Base-by-base conservation (phyloP, 2,888 invertebrate genomes). In the Cantharis lateralis region DNA sequence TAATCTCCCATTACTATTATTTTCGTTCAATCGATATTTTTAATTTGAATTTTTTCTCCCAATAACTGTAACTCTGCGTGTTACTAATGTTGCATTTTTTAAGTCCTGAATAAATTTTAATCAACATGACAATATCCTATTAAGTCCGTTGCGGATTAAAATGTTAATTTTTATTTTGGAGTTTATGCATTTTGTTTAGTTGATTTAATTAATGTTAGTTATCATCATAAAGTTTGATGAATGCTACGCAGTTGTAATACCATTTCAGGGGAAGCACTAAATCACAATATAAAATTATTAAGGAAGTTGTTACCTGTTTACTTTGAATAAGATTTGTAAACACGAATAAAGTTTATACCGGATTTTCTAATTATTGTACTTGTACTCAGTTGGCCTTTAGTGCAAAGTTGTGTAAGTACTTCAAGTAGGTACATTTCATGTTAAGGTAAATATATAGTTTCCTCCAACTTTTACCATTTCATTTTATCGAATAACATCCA, bases 251-350 rank as follows among this genome's bases (percentile, higher is more conserved):
- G n/a, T 68, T 48, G n/a, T 72, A 68, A 66, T 61, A 28, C 16
- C 18, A 28, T 72, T 72, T 68, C 20, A 68, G 61, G 66, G 15
- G 32, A 48, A 48, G 15, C 15, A 24, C 18, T 74, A 70, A 74
- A 74, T 74, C 69, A 69, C 15, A 62, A 28, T 26, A 16, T 64
- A 68, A 68, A 15, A 66, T 32, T 28, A n/a, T 16, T n/a, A 16
- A 72, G 72, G 63, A 74, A 74, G 74, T 74, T 70, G 24, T 69
- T 70, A 74, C 74, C 69, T 74, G 70, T 70, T 63, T 70, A 68
- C 32, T 70, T 72, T 48, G 72, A 72, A 18, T 68, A n/a, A 74
- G 74, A 74, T 74, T 74, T 74, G 63, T 64, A 61, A 68, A 68
- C 68, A 20, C 15, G 72, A 66, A 68, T 68, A 32, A 66, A 72